Base-by-base conservation (phyloP, 2,797 vertebrate genomes). In the Dendrocincla tyrannina region DNA sequence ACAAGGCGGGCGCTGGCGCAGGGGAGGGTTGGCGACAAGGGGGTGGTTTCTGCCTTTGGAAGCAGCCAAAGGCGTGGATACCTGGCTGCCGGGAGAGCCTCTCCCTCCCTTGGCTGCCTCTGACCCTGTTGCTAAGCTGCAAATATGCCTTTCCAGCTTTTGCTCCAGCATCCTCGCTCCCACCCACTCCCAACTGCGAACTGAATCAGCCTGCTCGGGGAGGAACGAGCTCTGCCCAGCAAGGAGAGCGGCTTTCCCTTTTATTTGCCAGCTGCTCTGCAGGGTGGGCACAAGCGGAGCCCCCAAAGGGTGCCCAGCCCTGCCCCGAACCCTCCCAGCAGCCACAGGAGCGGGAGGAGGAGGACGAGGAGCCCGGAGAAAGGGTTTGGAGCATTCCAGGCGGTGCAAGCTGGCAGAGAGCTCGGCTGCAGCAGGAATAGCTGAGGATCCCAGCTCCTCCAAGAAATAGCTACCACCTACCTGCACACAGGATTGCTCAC, bases 71-170 rank as follows among this genome's bases (percentile, higher is more conserved):
- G 93, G 60, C 84, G 44, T 53, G 80, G 86, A 55, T 35, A 96
- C 95, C 93, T 67, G 94, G 73, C 79, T 83, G 92, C 94, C 98
- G 98, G 98, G 77, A 89, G 72, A 62, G 66, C n/a, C 46, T 89
- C 94, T 97, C 97, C 78, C 91, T 96, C 96, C 94, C 64, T 96
- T 89, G 98, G 98, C 98, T 98, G 96, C 96, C 86, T 89, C 88
- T 58, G 96, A 97, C 98, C 98, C 88, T 97, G 98, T 99, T 99
- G 98, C 99, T 98, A 99, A 98, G 98, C 95, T 98, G 99, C 98
- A 98, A 97, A 97, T 98, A 98, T 97, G 98, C 98, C 97, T 98
- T 97, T 98, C 97, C 97, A 93, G 86, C 96, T 37, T 37, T 60
- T 96, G 97, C 97, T 98, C 98, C 98, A 98, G 98, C 97, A 87